Percentiles rank a stretch among this genome's conserved stretches.
Evolutionary conservation across 2,113 vertebrate species (phyloP).

Genomic region (Mirza zaza): DNA sequence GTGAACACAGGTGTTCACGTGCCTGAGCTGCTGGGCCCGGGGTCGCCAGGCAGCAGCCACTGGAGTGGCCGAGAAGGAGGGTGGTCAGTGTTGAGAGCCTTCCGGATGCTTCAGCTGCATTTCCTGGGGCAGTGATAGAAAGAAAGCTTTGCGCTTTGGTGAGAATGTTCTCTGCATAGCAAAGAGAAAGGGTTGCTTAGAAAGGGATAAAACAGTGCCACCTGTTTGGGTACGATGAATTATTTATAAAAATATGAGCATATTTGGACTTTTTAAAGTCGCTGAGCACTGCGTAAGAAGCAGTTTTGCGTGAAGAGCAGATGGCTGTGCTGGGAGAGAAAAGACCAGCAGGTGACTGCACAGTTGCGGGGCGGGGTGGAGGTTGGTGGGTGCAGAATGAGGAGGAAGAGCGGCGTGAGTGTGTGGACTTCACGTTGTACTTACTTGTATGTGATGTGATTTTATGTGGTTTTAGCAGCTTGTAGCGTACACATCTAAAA

Average conservation of each 20-base stretch:
- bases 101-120: not conserved
- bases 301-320: not conserved
- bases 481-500: not conserved
- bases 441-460: rapidly evolving
- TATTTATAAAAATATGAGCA: not conserved
- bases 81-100: rapidly evolving
- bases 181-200: not conserved
- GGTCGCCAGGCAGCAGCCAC: not conserved
- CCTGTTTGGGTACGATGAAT: not conserved
- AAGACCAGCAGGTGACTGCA: not conserved
- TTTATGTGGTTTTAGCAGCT: not conserved
- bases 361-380: not conserved
- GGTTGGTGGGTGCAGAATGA: not conserved
- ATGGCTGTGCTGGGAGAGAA: not conserved
- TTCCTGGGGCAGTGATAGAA: not conserved
- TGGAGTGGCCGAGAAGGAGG: not conserved
- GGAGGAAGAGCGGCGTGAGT: rapidly evolving
- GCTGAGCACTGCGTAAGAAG: not conserved
- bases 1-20: not conserved
- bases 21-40: rapidly evolving
- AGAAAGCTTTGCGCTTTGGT: not conserved
- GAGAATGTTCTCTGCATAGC: not conserved
- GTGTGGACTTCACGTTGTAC: rapidly evolving
- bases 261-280: conserved; percentile 13
- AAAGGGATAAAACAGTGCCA: not conserved